Conservation (phyloP, 2,797 vertebrate genomes). For the Remorina albescens region DNA sequence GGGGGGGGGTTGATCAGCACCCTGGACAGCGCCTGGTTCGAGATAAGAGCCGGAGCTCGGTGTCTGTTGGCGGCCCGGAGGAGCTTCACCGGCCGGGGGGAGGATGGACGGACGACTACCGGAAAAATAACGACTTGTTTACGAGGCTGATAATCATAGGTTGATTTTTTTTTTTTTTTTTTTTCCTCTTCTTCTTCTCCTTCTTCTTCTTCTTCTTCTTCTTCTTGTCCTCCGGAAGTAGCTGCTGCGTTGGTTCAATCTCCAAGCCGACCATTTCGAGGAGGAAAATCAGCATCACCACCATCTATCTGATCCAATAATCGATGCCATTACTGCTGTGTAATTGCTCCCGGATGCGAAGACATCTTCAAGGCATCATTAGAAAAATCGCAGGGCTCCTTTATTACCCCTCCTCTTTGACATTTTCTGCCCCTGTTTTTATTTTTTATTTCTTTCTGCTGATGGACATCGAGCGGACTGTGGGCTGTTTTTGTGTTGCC, state of each 20-base stretch:
- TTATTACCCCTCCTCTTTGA: constrained; percentile 41
- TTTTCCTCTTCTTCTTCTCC: constrained; percentile 4
- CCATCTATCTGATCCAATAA: constrained; percentile 65
- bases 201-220: not conserved
- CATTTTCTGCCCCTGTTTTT: constrained; percentile 14
- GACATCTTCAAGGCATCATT: constrained; percentile 54
- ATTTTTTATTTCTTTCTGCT: constrained; percentile 33
- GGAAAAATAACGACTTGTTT: constrained; percentile 39
- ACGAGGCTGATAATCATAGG: constrained; percentile 32
- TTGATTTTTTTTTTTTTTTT: constrained; percentile 19
- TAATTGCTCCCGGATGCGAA: constrained; percentile 60
- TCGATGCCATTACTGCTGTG: constrained; percentile 63
- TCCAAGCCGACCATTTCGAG: constrained; percentile 84
- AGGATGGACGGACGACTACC: constrained; percentile 24
- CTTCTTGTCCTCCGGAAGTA: constrained; percentile 82
- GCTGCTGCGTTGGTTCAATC: constrained; percentile 82
- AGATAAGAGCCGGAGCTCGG: constrained; percentile 53
- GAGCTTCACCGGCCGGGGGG: constrained; percentile 12
- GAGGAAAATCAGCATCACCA: constrained; percentile 71
- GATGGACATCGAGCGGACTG: constrained; percentile 73
- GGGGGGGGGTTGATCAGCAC: constrained; percentile 81
- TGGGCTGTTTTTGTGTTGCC: constrained; percentile 53
- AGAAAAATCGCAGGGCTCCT: too few species aligned
- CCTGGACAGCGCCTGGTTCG: constrained; percentile 82
- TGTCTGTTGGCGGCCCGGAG: constrained; percentile 42